Base-by-base conservation (phyloP, 2,113 vertebrate species). In the Mesembrinibis cayennensis region DNA sequence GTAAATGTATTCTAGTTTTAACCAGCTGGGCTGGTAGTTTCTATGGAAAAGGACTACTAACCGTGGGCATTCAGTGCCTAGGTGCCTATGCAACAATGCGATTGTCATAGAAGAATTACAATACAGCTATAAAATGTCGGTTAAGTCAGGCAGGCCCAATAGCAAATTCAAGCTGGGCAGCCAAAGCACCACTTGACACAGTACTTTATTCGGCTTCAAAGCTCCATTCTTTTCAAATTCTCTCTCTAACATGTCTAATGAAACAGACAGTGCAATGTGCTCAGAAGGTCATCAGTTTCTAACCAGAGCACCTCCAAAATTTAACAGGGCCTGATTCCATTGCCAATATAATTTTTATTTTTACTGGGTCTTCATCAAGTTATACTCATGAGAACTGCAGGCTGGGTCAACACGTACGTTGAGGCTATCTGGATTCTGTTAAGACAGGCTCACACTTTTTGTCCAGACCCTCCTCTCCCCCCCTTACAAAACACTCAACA, bases 151-250 rank as follows among this genome's bases (percentile, higher is more conserved):
- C 58, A 82, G 90, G 45, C 45, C 56, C 52, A 82, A 53, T 6
- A 93, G 25, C 56, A 89, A 91, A 95, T 72, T 58, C 7, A 44
- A 85, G 81, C 70, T 82, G 74, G 61, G 70, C 49, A 91, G 58
- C 38, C 49, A 50, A 62, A 91, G 70, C 66, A 62, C 65, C 67
- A 79, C 32, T 87, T 70, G 45, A 82, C 87, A 73, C n/a, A 88
- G 74, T 53, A 77, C 44, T 93, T 93, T 70, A 76, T 82, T 82
- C 0, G 0, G 52, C 74, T 79, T 91, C 89, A 88, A 93, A 93
- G 66, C 78, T 80, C 45, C 22, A 50, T 88, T 96, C 78, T 94
- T 95, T 88, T 55, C 84, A 87, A 73, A 91, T 91, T 89, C 53
- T 82, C 59, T 50, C 42, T 86, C 73, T 80, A 87, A 87, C 16